Conservation (phyloP, 2,888 invertebrate species). For the Volucella inanis region DNA sequence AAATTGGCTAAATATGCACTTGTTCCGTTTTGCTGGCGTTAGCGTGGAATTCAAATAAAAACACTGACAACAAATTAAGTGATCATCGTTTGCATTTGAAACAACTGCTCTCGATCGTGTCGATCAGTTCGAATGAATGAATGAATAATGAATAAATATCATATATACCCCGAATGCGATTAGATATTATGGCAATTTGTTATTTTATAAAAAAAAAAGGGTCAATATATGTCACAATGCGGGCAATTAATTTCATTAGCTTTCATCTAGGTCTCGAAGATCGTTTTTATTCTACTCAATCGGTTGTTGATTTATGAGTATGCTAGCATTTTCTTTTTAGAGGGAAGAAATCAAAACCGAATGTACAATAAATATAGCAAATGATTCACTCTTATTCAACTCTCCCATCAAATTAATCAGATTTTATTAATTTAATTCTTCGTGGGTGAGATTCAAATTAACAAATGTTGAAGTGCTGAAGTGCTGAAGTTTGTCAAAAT, state of each 20-base stretch:
- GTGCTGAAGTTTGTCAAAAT: too few relatives aligned
- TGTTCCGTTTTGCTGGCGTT: too few relatives aligned
- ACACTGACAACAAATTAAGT: too few relatives aligned
- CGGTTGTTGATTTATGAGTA: not conserved
- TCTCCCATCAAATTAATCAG: slow-evolving; percentile 25
- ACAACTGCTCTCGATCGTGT: too few relatives aligned
- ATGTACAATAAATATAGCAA: slow-evolving; percentile 11
- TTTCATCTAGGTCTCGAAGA: not conserved
- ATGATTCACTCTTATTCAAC: slow-evolving; percentile 19
- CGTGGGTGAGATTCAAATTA: slow-evolving; percentile 18
- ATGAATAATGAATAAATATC: too few relatives aligned
- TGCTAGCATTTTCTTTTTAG: not conserved
- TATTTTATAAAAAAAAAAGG: not conserved
- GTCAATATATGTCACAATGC: slow-evolving; percentile 1
- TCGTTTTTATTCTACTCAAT: not conserved
- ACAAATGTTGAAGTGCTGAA: not conserved
- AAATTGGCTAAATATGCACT: too few relatives aligned
- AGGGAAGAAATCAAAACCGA: not conserved
- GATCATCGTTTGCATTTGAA: too few relatives aligned
- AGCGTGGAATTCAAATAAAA: too few relatives aligned
- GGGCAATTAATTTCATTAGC: not conserved
- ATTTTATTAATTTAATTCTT: slow-evolving; percentile 24
- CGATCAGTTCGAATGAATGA: too few relatives aligned
- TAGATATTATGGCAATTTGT: too few relatives aligned
- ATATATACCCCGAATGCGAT: too few relatives aligned